Evolutionary conservation across 1,140 invertebrate genomes (phyloP).

Genomic region (Archegozetes longisetosus): DNA sequence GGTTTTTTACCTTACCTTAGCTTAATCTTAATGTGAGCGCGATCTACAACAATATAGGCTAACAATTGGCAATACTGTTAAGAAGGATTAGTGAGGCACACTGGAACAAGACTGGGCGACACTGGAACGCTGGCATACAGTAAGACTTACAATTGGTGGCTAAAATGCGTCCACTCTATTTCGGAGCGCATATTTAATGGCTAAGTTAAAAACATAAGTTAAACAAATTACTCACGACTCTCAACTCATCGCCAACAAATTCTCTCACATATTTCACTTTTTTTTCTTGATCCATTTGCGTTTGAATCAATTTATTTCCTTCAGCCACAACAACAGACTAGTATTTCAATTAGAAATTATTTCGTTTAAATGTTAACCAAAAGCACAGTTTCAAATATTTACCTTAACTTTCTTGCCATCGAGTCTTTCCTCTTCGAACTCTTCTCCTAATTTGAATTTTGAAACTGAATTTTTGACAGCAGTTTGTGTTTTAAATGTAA

Average conservation of each 20-base stretch:
- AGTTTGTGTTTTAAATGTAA: slow-evolving; percentile 55
- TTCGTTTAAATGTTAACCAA: not conserved
- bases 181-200: too few relatives aligned
- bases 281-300: slow-evolving; percentile 33
- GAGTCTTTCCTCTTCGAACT: slow-evolving; percentile 71
- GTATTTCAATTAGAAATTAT: not conserved
- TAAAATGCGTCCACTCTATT: too few relatives aligned
- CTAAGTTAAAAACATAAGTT: too few relatives aligned
- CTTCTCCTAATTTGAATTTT: slow-evolving; percentile 57
- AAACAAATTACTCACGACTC: slow-evolving; percentile 4
- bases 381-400: slow-evolving; percentile 5
- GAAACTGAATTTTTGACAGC: slow-evolving; percentile 64
- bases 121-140: too few relatives aligned
- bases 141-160: too few relatives aligned
- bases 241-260: slow-evolving; percentile 8
- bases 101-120: too few relatives aligned
- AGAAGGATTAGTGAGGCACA: too few relatives aligned
- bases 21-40: too few relatives aligned
- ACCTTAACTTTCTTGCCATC: slow-evolving; percentile 63
- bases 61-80: too few relatives aligned
- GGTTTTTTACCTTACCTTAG: too few relatives aligned
- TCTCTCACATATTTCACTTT: slow-evolving; percentile 12
- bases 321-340: slow-evolving; percentile 21
- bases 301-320: slow-evolving; percentile 45
- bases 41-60: too few relatives aligned